Evolutionary conservation across 2,888 invertebrate genomes (phyloP).

Genomic region (Amorpha juglandis): DNA sequence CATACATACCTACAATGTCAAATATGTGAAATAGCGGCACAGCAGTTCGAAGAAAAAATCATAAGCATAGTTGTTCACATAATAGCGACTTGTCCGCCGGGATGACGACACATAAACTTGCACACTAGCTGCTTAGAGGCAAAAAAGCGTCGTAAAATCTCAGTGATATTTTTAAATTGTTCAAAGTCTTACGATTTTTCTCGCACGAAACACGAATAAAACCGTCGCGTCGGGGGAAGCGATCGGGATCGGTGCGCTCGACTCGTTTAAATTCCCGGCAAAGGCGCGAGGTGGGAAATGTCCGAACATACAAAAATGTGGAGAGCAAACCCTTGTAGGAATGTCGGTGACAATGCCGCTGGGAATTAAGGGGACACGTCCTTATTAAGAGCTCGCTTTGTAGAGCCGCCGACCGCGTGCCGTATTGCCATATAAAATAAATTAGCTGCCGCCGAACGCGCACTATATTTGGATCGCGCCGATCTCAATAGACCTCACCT

Average conservation of each 20-base stretch:
- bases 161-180: conserved; percentile 53
- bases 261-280: conserved; percentile 75
- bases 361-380: conserved; percentile 67
- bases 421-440: conserved; percentile 69
- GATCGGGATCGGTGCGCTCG: conserved; percentile 67
- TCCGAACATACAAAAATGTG: conserved; percentile 68
- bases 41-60: conserved; percentile 20
- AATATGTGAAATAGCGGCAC: conserved; percentile 13
- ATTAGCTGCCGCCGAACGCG: conserved; percentile 49
- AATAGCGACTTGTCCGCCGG: conserved; percentile 27
- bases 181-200: conserved; percentile 55
- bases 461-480: conserved; percentile 41
- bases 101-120: conserved; percentile 47
- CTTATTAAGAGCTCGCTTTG: conserved; percentile 72
- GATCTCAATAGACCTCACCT: conserved; percentile 37
- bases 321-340: conserved; percentile 78
- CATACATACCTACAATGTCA: too few species aligned
- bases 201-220: conserved; percentile 56
- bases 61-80: conserved; percentile 35
- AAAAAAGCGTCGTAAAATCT: conserved; percentile 42
- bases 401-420: conserved; percentile 54
- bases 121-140: conserved; percentile 44
- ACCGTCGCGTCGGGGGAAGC: conserved; percentile 46
- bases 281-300: conserved; percentile 73
- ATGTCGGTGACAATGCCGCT: conserved; percentile 67